These are phyloP conservation scores for Apomyelois bistriatella DNA, from an alignment of 2,888 invertebrate genomes.

Conservation along the genomic window DNA sequence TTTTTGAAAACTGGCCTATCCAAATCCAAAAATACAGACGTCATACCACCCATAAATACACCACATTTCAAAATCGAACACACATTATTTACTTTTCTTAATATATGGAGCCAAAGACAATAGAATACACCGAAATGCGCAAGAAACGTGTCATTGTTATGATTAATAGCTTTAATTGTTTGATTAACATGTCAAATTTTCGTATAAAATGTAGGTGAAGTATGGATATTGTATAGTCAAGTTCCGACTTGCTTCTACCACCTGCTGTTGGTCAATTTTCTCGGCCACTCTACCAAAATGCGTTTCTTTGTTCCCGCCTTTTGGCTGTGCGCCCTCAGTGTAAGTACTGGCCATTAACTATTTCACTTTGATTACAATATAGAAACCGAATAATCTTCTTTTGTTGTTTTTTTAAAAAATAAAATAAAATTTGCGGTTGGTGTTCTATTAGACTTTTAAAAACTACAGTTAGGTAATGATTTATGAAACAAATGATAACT, in stretches of 20 bases:
- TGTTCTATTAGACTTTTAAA: no score
- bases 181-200: neutral
- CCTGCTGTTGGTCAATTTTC: neutral
- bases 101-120: constrained; percentile 2
- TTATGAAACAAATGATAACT: no score
- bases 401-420: no score
- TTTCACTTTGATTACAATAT: no score
- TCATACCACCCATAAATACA: no score
- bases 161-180: neutral
- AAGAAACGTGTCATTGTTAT: neutral
- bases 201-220: constrained; percentile 1
- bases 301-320: neutral
- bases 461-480: no score
- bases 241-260: neutral
- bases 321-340: constrained; percentile 1
- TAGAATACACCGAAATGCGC: neutral
- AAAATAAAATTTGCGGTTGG: no score
- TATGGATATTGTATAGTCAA: neutral
- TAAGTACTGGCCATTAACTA: neutral
- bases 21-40: no score
- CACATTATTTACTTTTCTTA: neutral
- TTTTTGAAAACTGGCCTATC: no score
- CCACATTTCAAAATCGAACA: neutral
- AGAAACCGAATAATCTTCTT: no score
- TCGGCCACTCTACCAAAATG: neutral